A percentile compares a stretch with the other conserved stretches of the same genome.
phyloP scores from a whole-genome alignment of 2,888 invertebrate genomes.

The Synanthedon andrenaeformis region DNA sequence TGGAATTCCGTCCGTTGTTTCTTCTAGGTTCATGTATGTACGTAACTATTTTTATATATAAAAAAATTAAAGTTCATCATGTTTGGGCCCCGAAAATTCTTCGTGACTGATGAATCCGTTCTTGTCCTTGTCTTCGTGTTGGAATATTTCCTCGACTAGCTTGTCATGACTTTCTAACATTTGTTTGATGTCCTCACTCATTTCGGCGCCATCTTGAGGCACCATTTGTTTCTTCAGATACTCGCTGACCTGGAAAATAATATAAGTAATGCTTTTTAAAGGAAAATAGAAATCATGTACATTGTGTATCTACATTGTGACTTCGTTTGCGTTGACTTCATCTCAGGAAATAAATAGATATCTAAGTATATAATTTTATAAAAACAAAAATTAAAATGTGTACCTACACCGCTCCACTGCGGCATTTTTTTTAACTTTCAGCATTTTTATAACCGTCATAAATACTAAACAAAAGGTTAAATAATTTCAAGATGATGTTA shows the following conservation, averaged over 20 bases:
- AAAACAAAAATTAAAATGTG: too few species aligned
- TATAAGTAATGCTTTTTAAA: background rate
- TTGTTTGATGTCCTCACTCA: slow-evolving; percentile 82
- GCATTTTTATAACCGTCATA: too few species aligned
- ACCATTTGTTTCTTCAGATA: slow-evolving; percentile 94
- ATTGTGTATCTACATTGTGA: background rate
- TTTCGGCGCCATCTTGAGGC: slow-evolving; percentile 79
- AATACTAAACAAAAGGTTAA: too few species aligned
- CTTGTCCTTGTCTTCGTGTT: slow-evolving; percentile 96
- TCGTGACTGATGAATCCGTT: slow-evolving; percentile 96
- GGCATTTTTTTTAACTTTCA: too few species aligned
- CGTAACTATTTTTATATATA: background rate
- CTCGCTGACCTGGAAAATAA: slow-evolving; percentile 80
- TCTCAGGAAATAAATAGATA: background rate
- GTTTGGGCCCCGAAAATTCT: slow-evolving; percentile 97
- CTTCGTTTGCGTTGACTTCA: background rate
- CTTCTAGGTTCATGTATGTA: too few species aligned
- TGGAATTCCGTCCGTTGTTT: too few species aligned
- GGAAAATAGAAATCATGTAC: background rate
- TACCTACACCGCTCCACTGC: too few species aligned
- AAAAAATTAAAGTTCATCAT: slow-evolving; percentile 87
- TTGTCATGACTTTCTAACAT: slow-evolving; percentile 92
- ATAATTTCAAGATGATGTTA: too few species aligned
- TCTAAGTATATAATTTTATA: too few species aligned
- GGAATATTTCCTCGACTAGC: slow-evolving; percentile 95